Base-by-base conservation (phyloP, 2,888 invertebrate genomes). In the Drosophila buzzatii region DNA sequence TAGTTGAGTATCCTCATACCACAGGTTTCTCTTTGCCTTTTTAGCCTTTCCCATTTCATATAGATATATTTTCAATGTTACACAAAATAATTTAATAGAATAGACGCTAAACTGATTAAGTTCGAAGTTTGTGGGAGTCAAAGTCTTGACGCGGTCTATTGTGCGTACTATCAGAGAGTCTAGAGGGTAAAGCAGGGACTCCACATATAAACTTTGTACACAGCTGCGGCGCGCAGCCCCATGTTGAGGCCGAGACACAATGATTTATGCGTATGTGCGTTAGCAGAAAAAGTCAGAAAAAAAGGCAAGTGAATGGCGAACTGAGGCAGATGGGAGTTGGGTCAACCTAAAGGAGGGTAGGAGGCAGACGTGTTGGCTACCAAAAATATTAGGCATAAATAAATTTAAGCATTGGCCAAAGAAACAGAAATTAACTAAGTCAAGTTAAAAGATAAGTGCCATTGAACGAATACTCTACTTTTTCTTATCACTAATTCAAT, bases 311-410 rank as follows among this genome's bases (percentile, higher is more conserved):
- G 16, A 16, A 16, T 35, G 35, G 35, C 12, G 3, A 56, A 37
- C 5, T 41, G 47, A 12, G 35, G 42, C 9, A 20, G 42, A 42
- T 27, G 27, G 42, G 10, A 6, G 47, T 9, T 12, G 56, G 37
- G 35, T 20, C 35, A 27, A 7, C 2, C 23, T 27, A 16, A 27
- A 27, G 16, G 6, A 18, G 12, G 23, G 31, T 37, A 27, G 10
- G 5, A 18, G 5, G 71, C 33, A 57, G 66, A 73, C 65, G 79
- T 76, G 66, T 74, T 66, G 79, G 63, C 79, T 64, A 63, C 35
- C 74, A 76, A 69, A 84, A 84, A 78, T 67, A 76, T 73, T 73
- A 72, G 63, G 76, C 76, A 79, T 82, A 87, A 88, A 90, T 88
- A 88, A 89, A 85, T 87, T 89, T 79, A 64, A 71, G 70, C 66